Base-by-base conservation (phyloP, 2,797 vertebrate species). In the Propithecus deckenii region DNA sequence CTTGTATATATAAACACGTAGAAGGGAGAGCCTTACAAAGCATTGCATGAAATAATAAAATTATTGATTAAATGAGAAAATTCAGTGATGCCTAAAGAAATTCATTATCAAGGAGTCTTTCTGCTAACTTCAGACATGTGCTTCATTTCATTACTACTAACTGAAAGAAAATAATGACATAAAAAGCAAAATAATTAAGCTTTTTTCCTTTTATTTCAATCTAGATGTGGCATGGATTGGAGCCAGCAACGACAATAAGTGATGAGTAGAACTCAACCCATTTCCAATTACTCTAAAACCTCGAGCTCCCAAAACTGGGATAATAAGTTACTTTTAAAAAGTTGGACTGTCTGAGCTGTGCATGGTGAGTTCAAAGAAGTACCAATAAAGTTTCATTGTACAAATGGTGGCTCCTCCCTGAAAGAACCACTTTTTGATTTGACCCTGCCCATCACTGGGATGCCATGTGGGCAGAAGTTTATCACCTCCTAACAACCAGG, bases 31-130 rank as follows among this genome's bases (percentile, higher is more conserved):
- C 3, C 13, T 30, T 13, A 3, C 7, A 43, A 38, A 92, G 41
- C 22, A 22, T 13, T 23, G 22, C 22, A 15, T 6, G 30, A 85
- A 92, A 81, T 65, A 67, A 91, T n/a, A 80, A 52, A 88, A 81
- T 92, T 75, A 80, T 85, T 55, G 71, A 89, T 91, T n/a, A 11
- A 86, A 72, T 85, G 63, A 91, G 30, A 50, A 95, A 95, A 91
- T 41, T 7, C 46, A 93, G 1, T 72, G 80, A 72, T 35, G 69
- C 79, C 63, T 38, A 20, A 22, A 75, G 84, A 83, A 59, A 85
- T 74, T 50, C 67, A 78, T 71, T 69, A 59, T 35, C 52, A 18
- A 30, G 57, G 48, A 67, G 43, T 17, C 25, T 72, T 15, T 0
- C 2, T 11, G 76, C 57, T 52, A 78, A 63, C 43, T 20, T 41